Conservation (phyloP, 2,113 vertebrate genomes). For the Callipepla squamata region DNA sequence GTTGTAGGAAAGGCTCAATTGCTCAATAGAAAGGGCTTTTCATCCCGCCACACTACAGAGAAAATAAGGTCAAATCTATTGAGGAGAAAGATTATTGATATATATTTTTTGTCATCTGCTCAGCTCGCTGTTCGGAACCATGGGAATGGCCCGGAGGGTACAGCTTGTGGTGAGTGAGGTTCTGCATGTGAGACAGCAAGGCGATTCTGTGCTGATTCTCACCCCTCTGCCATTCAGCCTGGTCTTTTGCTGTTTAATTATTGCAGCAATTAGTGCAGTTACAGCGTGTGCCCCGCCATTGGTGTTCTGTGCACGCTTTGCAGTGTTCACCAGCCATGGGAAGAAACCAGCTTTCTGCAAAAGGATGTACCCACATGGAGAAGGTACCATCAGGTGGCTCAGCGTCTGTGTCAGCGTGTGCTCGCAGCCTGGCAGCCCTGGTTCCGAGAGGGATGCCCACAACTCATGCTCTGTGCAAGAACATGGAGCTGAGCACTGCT, state of each 20-base stretch:
- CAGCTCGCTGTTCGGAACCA: accelerated
- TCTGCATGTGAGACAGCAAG: not conserved
- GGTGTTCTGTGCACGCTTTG: not conserved
- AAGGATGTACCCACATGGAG: not conserved
- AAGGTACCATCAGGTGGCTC: not conserved
- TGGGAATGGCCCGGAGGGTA: not conserved
- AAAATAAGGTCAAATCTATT: not conserved
- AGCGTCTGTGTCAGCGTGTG: not conserved
- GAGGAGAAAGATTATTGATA: slow-evolving; percentile 14
- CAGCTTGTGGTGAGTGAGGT: not conserved
- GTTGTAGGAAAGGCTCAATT: not conserved
- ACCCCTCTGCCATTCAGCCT: not conserved
- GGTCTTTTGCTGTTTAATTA: slow-evolving; percentile 30
- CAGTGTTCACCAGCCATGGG: not conserved
- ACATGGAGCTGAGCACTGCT: not conserved
- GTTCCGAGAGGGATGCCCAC: not conserved
- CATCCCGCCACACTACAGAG: not conserved
- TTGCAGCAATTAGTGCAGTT: not conserved
- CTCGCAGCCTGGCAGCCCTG: not conserved
- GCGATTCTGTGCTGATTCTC: not conserved
- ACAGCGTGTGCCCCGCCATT: not conserved
- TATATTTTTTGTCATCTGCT: not conserved
- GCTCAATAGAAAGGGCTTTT: not conserved
- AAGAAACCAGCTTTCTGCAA: not conserved
- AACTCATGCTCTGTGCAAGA: not conserved